These are phyloP conservation scores for Cricetomys ansorgei DNA, from an alignment of 2,113 vertebrate genomes.

Conservation along the genomic window DNA sequence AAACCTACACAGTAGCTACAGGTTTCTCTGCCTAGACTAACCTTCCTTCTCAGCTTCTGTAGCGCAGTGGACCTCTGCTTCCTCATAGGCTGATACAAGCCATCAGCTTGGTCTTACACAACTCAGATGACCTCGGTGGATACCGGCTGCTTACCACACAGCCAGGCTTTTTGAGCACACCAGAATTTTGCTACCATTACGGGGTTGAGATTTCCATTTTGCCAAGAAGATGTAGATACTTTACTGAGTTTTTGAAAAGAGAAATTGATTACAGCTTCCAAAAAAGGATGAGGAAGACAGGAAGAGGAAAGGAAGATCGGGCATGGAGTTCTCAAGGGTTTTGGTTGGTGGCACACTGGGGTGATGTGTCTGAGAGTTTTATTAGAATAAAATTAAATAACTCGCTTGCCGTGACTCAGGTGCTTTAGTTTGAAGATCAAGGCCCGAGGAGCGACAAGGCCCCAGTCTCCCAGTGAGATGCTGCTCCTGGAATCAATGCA, in stretches of 20 bases:
- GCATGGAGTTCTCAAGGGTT: neutral
- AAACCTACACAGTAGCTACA: too few relatives aligned
- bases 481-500: constrained; percentile 27
- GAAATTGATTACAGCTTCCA: neutral
- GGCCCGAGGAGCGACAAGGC: neutral
- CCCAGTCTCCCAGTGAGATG: neutral
- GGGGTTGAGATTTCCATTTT: neutral
- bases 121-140: neutral
- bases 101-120: neutral
- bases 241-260: neutral
- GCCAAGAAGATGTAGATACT: neutral
- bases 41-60: neutral
- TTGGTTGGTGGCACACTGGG: neutral
- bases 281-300: neutral
- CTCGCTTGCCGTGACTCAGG: constrained; percentile 49
- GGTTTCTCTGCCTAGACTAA: neutral
- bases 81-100: neutral
- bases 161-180: neutral
- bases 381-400: constrained; percentile 46
- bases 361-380: constrained; percentile 13
- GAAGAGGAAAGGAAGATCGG: neutral
- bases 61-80: neutral
- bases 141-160: neutral
- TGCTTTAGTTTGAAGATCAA: constrained; percentile 28
- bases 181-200: neutral